Conservation (phyloP, 2,113 vertebrate genomes). For the Chiloscyllium plagiosum region DNA sequence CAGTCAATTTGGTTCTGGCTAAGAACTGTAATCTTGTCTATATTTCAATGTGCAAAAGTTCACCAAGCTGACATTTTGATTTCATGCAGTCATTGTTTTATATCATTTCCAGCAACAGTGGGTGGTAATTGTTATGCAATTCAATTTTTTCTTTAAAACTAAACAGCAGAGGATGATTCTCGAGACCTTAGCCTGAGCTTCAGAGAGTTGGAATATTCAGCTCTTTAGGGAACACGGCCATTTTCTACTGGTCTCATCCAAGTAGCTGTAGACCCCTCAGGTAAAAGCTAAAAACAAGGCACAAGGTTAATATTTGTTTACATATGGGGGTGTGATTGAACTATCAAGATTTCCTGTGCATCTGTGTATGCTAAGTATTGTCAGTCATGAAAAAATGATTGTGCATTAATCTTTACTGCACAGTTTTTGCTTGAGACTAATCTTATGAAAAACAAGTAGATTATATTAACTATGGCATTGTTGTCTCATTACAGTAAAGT, state of each 20-base stretch:
- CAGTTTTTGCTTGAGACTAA: background rate
- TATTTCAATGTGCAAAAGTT: conserved; percentile 27
- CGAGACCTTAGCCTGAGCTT: background rate
- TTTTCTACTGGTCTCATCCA: conserved; percentile 7
- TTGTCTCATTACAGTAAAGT: background rate
- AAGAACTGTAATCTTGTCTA: background rate
- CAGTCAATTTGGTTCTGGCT: background rate
- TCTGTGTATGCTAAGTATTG: background rate
- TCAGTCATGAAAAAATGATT: background rate
- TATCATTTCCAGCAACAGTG: conserved; percentile 1
- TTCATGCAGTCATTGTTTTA: conserved; percentile 2
- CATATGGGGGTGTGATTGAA: background rate
- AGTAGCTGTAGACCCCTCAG: background rate
- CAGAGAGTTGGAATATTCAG: background rate
- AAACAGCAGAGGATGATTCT: background rate
- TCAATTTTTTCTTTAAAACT: background rate
- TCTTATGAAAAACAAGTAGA: background rate
- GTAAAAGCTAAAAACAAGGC: background rate
- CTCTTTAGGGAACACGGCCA: background rate
- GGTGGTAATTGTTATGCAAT: background rate
- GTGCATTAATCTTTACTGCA: background rate
- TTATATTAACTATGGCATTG: background rate
- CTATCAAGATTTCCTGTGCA: background rate
- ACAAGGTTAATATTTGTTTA: background rate
- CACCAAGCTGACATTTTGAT: background rate